Evolutionary conservation across 2,888 invertebrate species (phyloP).

Genomic region (Eulithis prunata): DNA sequence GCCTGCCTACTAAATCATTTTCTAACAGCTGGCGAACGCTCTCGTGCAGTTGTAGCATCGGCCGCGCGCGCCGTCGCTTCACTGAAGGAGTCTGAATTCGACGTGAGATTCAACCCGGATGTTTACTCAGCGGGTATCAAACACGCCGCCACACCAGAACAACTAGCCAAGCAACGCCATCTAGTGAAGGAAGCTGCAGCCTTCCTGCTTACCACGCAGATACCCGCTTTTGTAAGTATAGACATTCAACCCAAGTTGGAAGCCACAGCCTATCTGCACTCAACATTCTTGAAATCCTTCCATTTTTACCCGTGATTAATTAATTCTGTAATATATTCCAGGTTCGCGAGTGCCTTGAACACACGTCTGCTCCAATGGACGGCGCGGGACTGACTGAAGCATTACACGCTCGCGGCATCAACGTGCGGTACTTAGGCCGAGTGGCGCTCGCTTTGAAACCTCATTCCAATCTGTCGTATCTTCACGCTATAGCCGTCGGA

Average conservation of each 20-base stretch:
- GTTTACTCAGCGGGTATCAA: conserved; percentile 97
- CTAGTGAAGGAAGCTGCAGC: conserved; percentile 98
- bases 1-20: conserved; percentile 1
- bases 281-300: too few relatives aligned
- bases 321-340: too few relatives aligned
- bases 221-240: conserved; percentile 95
- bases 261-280: too few relatives aligned
- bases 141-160: conserved; percentile 89
- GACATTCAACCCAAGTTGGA: too few relatives aligned
- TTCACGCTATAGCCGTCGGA: conserved; percentile 94
- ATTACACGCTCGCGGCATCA: conserved; percentile 97
- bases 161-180: conserved; percentile 92
- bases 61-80: conserved; percentile 97
- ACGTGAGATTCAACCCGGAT: conserved; percentile 99
- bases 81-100: conserved; percentile 97
- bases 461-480: conserved; percentile 92
- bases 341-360: conserved; percentile 96
- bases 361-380: conserved; percentile 97
- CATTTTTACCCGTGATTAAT: too few relatives aligned
- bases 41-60: conserved; percentile 93
- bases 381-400: conserved; percentile 96
- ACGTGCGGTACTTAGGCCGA: conserved; percentile 98
- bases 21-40: conserved; percentile 88
- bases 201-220: conserved; percentile 96
- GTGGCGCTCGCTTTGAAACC: conserved; percentile 91